Base-by-base conservation (phyloP, 2,797 vertebrate genomes). In the Antrozous pallidus region DNA sequence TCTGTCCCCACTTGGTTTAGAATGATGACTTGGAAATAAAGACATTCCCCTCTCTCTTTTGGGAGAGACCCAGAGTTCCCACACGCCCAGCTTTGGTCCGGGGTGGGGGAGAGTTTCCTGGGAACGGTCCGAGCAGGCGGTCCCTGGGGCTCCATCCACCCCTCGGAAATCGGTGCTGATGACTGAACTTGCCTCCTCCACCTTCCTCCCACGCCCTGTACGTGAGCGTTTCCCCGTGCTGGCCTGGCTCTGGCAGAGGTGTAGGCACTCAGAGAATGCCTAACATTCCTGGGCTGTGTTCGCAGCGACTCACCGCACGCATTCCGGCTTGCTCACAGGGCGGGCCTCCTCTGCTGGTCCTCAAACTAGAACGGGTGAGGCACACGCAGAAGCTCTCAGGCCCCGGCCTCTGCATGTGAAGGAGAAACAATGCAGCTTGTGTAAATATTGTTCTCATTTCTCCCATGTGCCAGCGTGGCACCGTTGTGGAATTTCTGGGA, bases 51-150 rank as follows among this genome's bases (percentile, higher is more conserved):
- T 24, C 10, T 87, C 40, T 80, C 87, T 42, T 79, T 61, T 91
- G 83, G 31, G 65, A 94, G 47, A 45, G 91, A 94, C 92, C 69
- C 45, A 24, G 45, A 40, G 51, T 78, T 96, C 83, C 81, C 93
- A 94, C 73, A 67, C 28, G 22, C 40, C 18, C 24, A 54, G 85
- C 91, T 49, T 85, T 69, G 92, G 51, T 88, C 82, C 78, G 61
- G 73, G 61, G 71, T 80, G 3, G 67, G 58, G 70, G 86, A 86
- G 20, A 84, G 56, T 80, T 96, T 71, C 93, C 84, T 97, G 97
- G 96, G 96, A 97, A 97, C 96, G 78, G 58, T 42, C 94, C 69
- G 28, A 82, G 31, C 74, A 86, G 71, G 81, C 94, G 58, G 81
- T 94, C 95, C 91, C 93, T 38, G 75, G 84, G 87, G 58, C 63